Conservation (phyloP, 2,888 invertebrate species). For the Luperina testacea region DNA sequence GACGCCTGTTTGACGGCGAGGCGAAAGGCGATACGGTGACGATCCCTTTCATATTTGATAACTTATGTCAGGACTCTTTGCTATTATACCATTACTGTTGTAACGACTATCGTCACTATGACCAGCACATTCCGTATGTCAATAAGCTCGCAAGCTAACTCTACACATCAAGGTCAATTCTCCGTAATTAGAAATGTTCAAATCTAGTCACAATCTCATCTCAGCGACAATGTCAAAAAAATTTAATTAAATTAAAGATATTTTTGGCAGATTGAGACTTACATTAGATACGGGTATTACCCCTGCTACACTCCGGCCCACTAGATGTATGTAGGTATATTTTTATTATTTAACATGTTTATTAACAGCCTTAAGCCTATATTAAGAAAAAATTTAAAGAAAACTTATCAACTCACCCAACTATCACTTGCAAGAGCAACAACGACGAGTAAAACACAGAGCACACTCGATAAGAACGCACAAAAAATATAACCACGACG, state of each 20-base stretch:
- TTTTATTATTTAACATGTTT: not conserved
- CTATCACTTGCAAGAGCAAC: slow-evolving; percentile 83
- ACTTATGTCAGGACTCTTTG: not conserved
- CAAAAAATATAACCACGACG: slow-evolving; percentile 83
- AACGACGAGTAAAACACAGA: slow-evolving; percentile 80
- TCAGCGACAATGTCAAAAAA: too few species aligned
- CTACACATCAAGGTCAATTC: too few species aligned
- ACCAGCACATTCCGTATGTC: not conserved
- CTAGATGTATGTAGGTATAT: not conserved
- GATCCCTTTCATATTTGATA: too few species aligned
- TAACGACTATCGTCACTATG: not conserved
- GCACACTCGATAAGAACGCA: slow-evolving; percentile 81
- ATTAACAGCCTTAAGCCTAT: not conserved
- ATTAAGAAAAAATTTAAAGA: not conserved
- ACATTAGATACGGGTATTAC: too few species aligned
- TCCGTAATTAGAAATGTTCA: too few species aligned
- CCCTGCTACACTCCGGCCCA: too few species aligned
- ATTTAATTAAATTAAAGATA: too few species aligned
- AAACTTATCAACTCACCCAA: slow-evolving; percentile 81
- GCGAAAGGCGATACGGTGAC: too few species aligned
- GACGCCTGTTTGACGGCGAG: too few species aligned
- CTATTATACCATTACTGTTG: not conserved
- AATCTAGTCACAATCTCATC: too few species aligned
- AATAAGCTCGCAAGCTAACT: not conserved
- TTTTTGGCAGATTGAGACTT: too few species aligned